Percentiles rank a stretch among this genome's conserved stretches.
phyloP scores from a whole-genome alignment of 2,888 invertebrate genomes.

The Apamea monoglypha region DNA sequence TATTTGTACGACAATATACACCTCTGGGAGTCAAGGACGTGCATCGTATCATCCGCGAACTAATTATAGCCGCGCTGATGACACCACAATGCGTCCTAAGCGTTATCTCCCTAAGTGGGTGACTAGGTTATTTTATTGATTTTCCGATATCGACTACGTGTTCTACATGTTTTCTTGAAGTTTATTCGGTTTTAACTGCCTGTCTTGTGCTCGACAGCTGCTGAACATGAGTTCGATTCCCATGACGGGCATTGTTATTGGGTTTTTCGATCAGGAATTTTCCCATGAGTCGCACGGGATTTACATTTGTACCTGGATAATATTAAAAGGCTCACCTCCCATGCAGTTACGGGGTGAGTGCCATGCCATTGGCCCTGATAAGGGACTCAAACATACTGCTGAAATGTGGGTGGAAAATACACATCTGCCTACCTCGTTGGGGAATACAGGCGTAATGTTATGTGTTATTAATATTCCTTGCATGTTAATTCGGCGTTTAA shows the following conservation, averaged over 20 bases:
- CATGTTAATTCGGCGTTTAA: constrained; percentile 36
- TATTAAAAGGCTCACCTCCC: neutral
- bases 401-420: neutral
- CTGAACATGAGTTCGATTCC: neutral
- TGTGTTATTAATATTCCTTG: constrained; percentile 12
- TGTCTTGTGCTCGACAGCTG: neutral
- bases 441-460: neutral
- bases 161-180: constrained; percentile 29
- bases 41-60: constrained; percentile 55
- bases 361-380: neutral
- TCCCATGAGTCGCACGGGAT: neutral
- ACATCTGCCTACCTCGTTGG: neutral
- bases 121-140: constrained; percentile 60
- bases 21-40: constrained; percentile 66
- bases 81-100: constrained; percentile 40
- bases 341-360: neutral
- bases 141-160: constrained; percentile 44
- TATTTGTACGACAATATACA: constrained; percentile 36
- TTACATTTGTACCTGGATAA: neutral
- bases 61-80: constrained; percentile 63
- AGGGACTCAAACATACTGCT: neutral
- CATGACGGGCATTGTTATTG: too few species aligned
- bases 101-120: constrained; percentile 56
- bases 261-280: neutral
- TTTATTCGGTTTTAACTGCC: neutral